These are phyloP conservation scores for Sinotaia quadrata DNA, from an alignment of 2,888 invertebrate species.

Conservation along the genomic window DNA sequence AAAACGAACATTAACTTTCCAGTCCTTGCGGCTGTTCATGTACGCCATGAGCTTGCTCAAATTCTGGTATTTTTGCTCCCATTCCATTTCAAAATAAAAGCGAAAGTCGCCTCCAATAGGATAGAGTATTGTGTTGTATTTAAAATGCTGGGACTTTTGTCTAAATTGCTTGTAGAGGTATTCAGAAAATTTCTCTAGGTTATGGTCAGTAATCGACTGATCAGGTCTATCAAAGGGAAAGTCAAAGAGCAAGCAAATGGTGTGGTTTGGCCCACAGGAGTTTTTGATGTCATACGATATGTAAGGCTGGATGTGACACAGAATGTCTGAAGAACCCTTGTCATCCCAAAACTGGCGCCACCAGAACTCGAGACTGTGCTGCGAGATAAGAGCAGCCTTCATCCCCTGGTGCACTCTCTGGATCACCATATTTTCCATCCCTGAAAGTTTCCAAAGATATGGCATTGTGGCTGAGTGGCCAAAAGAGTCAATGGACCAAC, in stretches of 20 bases:
- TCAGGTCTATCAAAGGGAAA: slow-evolving; percentile 88
- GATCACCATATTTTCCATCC: slow-evolving; percentile 69
- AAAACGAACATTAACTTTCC: slow-evolving; percentile 74
- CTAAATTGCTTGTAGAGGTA: slow-evolving; percentile 90
- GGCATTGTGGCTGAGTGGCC: slow-evolving; percentile 70
- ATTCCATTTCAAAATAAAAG: slow-evolving; percentile 90
- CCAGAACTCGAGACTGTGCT: slow-evolving; percentile 87
- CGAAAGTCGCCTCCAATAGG: slow-evolving; percentile 97
- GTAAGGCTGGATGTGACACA: slow-evolving; percentile 95
- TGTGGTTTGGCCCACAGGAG: slow-evolving; percentile 95
- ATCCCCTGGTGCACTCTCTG: slow-evolving; percentile 80
- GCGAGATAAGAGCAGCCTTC: slow-evolving; percentile 85
- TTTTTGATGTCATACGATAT: slow-evolving; percentile 97
- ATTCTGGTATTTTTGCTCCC: slow-evolving; percentile 94
- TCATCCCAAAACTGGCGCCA: slow-evolving; percentile 86
- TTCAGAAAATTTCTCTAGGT: slow-evolving; percentile 86
- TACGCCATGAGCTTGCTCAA: slow-evolving; percentile 90
- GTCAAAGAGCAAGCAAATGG: slow-evolving; percentile 75
- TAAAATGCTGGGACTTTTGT: slow-evolving; percentile 88
- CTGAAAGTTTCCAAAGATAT: slow-evolving; percentile 67
- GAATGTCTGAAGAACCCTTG: slow-evolving; percentile 75
- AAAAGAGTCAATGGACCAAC: slow-evolving; percentile 71
- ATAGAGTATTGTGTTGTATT: slow-evolving; percentile 92
- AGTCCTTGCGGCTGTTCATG: slow-evolving; percentile 85
- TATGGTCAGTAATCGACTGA: slow-evolving; percentile 88